Evolutionary conservation across 2,888 invertebrate species (phyloP).

Genomic region (Mellilla xanthometata): DNA sequence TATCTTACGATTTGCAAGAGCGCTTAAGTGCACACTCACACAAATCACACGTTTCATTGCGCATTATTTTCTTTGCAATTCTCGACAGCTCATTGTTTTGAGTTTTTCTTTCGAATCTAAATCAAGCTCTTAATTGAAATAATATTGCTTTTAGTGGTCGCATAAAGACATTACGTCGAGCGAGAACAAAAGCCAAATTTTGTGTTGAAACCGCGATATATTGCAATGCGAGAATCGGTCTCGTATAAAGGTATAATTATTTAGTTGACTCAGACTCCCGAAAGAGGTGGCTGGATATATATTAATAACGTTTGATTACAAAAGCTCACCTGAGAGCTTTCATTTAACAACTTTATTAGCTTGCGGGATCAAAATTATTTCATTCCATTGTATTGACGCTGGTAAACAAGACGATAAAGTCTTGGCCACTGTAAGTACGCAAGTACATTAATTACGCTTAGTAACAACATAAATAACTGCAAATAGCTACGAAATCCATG

Average conservation of each 20-base stretch:
- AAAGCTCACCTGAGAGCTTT: constrained; percentile 39
- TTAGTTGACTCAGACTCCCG: constrained; percentile 53
- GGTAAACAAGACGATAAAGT: no score
- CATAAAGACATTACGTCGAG: constrained; percentile 67
- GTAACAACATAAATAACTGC: no score
- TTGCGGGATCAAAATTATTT: constrained; percentile 10
- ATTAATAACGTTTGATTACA: constrained; percentile 37
- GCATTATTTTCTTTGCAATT: constrained; percentile 65
- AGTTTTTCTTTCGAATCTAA: constrained; percentile 70
- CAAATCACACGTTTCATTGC: constrained; percentile 68
- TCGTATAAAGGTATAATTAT: constrained; percentile 54
- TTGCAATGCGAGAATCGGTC: constrained; percentile 54
- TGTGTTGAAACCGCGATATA: constrained; percentile 72
- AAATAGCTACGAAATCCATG: no score
- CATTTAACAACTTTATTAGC: constrained; percentile 25
- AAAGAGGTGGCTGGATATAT: constrained; percentile 51
- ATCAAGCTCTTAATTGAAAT: constrained; percentile 76
- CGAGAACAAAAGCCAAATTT: constrained; percentile 74
- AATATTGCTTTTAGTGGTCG: constrained; percentile 70
- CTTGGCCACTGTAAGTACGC: background rate
- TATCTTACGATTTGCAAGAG: constrained; percentile 35
- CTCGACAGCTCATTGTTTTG: constrained; percentile 75
- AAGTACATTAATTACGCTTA: no score
- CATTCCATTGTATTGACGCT: constrained; percentile 29
- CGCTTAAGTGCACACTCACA: constrained; percentile 46